phyloP scores from a whole-genome alignment of 2,113 vertebrate genomes.

The Passer montanus region DNA sequence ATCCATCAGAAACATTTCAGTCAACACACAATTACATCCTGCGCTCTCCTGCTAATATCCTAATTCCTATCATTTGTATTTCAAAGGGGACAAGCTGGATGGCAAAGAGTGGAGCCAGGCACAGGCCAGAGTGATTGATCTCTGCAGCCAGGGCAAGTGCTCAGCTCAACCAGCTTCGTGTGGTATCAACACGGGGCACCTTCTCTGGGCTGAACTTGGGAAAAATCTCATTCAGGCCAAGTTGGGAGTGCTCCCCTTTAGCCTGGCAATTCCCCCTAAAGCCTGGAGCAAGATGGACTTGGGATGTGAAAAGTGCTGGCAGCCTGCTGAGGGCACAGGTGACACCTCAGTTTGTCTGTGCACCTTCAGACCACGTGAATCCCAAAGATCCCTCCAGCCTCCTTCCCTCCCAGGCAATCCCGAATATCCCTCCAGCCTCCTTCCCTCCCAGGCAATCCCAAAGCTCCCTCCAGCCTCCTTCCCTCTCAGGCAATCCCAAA shows the following conservation, averaged over 20 bases:
- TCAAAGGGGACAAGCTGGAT: not conserved
- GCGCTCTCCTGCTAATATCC: conserved; percentile 18
- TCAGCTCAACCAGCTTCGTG: not conserved
- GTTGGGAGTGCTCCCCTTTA: not conserved
- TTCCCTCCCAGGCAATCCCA: not conserved
- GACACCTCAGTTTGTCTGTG: not conserved
- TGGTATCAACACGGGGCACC: not conserved
- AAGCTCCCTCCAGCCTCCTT: not conserved
- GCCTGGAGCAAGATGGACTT: not conserved
- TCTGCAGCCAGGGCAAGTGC: not conserved
- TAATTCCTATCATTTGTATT: conserved; percentile 62
- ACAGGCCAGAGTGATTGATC: not conserved
- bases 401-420: not conserved
- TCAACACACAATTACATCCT: conserved; percentile 36
- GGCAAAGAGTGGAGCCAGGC: not conserved
- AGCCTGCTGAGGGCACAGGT: not conserved
- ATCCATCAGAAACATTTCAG: conserved; percentile 35
- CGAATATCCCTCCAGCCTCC: not conserved
- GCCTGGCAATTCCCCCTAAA: not conserved
- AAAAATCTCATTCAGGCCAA: not conserved
- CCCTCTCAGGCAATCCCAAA: not conserved
- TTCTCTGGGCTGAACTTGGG: not conserved
- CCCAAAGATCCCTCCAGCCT: not conserved
- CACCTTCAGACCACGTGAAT: not conserved
- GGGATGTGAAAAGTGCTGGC: not conserved